Percentiles rank a stretch among this genome's conserved stretches.
These are phyloP conservation scores for Drosophila pachea DNA, from an alignment of 1,140 invertebrate genomes.

Conservation along the genomic window DNA sequence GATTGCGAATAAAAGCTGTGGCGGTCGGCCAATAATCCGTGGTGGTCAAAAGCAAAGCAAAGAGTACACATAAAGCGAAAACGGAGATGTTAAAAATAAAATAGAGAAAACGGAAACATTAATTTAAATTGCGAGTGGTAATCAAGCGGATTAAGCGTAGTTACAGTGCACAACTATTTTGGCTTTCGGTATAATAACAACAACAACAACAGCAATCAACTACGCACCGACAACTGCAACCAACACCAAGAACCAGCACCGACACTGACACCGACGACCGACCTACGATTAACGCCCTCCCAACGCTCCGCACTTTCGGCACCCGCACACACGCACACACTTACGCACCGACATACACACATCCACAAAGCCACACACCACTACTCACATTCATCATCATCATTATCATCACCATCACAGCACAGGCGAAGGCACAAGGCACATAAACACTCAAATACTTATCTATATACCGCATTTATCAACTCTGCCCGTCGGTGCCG, in stretches of 20 bases:
- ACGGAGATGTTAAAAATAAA: slow-evolving; percentile 56
- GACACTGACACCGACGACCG: slow-evolving; percentile 44
- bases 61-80: slow-evolving; percentile 62
- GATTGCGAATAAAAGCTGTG: slow-evolving; percentile 31
- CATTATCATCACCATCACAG: slow-evolving; percentile 41
- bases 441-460: slow-evolving; percentile 38
- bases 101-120: slow-evolving; percentile 51
- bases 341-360: slow-evolving; percentile 11
- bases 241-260: slow-evolving; percentile 36
- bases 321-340: slow-evolving; percentile 34
- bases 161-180: slow-evolving; percentile 45
- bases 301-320: slow-evolving; percentile 44
- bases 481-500: slow-evolving; percentile 26
- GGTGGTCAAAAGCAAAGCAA: slow-evolving; percentile 53
- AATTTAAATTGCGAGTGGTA: slow-evolving; percentile 64
- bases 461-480: slow-evolving; percentile 58
- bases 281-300: slow-evolving; percentile 51
- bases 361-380: slow-evolving; percentile 7
- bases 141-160: slow-evolving; percentile 57
- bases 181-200: slow-evolving; percentile 28
- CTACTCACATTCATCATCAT: slow-evolving; percentile 49
- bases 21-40: slow-evolving; percentile 43
- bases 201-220: slow-evolving; percentile 56
- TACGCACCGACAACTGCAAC: slow-evolving; percentile 50
- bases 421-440: slow-evolving; percentile 19